Conservation (phyloP, 2,113 vertebrate genomes). For the Hippocampus abdominalis region DNA sequence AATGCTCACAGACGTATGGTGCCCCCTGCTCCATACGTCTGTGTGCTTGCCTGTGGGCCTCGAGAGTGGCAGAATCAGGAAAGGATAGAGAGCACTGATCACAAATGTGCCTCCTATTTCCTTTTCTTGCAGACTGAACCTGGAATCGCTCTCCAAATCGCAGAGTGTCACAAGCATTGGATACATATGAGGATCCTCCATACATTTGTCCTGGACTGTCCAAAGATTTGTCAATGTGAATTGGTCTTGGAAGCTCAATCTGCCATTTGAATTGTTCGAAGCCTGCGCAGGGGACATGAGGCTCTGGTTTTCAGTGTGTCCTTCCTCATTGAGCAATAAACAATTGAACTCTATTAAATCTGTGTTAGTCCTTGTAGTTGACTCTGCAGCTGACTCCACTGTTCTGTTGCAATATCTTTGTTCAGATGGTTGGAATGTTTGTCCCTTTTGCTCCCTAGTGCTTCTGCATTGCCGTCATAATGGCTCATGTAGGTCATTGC, state of each 20-base stretch:
- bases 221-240: too few relatives aligned
- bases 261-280: conserved; percentile 19
- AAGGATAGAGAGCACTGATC: conserved; percentile 58
- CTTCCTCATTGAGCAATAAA: too few relatives aligned
- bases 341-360: too few relatives aligned
- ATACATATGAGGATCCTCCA: conserved; percentile 44
- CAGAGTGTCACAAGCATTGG: conserved; percentile 22
- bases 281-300: conserved; percentile 49
- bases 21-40: conserved; percentile 29
- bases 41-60: conserved; percentile 59
- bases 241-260: conserved; percentile 52
- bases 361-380: too few relatives aligned
- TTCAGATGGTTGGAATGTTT: too few relatives aligned
- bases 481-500: too few relatives aligned
- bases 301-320: too few relatives aligned
- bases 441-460: too few relatives aligned
- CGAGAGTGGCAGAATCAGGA: conserved; percentile 53
- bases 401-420: too few relatives aligned
- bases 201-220: too few relatives aligned
- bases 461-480: too few relatives aligned
- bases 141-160: conserved; percentile 46
- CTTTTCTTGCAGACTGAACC: conserved; percentile 39
- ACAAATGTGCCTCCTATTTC: conserved; percentile 45
- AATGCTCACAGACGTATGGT: conserved; percentile 64
- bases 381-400: too few relatives aligned